Evolutionary conservation across 2,888 invertebrate species (phyloP).

Genomic region (Resseliella maxima): DNA sequence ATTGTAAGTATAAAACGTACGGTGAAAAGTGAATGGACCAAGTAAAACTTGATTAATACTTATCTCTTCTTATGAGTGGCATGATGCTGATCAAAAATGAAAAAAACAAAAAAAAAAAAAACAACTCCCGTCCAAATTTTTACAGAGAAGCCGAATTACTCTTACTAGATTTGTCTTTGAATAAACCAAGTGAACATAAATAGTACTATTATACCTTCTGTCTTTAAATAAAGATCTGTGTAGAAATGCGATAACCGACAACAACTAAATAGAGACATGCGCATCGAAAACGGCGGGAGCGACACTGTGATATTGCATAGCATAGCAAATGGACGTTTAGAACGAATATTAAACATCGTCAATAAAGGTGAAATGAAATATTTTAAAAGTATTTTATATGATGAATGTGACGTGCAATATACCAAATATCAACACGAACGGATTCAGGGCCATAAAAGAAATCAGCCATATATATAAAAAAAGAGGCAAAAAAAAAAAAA

Average conservation of each 20-base stretch:
- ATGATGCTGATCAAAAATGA: not conserved
- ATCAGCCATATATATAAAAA: conserved; percentile 4
- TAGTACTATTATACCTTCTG: conserved; percentile 21
- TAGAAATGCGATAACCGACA: not conserved
- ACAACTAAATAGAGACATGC: conserved; percentile 33
- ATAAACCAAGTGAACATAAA: not conserved
- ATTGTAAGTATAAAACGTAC: conserved; percentile 27
- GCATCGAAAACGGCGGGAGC: not conserved
- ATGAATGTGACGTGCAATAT: conserved; percentile 48
- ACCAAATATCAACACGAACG: conserved; percentile 48
- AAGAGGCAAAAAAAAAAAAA: not conserved
- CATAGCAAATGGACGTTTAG: not conserved
- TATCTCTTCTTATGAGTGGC: conserved; percentile 39
- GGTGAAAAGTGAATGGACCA: conserved; percentile 42
- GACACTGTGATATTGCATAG: not conserved
- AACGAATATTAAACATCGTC: not conserved
- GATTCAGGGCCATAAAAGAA: conserved; percentile 49
- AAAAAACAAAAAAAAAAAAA: not conserved
- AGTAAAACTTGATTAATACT: conserved; percentile 51
- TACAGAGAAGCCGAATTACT: not conserved
- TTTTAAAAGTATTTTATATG: conserved; percentile 51
- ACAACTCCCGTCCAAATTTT: not conserved
- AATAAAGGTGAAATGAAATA: conserved; percentile 49
- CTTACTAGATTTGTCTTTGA: conserved; percentile 11
- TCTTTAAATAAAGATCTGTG: not conserved